A percentile compares a stretch with the other conserved stretches of the same genome.
Conservation (phyloP, 2,888 invertebrate species). For the Drosophila melanosoma region DNA sequence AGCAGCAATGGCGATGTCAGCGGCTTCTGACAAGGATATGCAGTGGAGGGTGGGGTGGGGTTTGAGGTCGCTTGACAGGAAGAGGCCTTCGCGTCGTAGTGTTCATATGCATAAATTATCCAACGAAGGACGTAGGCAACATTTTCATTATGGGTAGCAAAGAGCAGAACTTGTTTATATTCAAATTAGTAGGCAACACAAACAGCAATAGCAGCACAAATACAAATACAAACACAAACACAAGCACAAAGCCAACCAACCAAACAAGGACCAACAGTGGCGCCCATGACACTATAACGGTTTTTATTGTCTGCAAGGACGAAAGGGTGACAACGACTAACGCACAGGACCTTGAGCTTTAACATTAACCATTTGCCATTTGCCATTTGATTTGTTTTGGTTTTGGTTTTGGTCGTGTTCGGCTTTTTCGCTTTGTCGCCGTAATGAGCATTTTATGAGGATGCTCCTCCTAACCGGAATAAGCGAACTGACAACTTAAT, state of each 20-base stretch:
- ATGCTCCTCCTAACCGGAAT: slow-evolving; percentile 46
- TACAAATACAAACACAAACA: slow-evolving; percentile 11
- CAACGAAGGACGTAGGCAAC: slow-evolving; percentile 59
- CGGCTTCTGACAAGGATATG: slow-evolving; percentile 19
- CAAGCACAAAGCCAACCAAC: slow-evolving; percentile 18
- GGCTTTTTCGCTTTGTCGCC: slow-evolving; percentile 49
- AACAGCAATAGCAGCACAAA: slow-evolving; percentile 33
- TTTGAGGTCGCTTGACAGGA: slow-evolving; percentile 19
- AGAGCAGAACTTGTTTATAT: slow-evolving; percentile 78
- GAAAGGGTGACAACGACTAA: slow-evolving; percentile 53
- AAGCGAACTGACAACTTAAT: slow-evolving; percentile 73
- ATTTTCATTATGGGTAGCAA: slow-evolving; percentile 70
- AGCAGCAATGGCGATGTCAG: slow-evolving; percentile 44
- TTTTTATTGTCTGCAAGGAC: slow-evolving; percentile 57
- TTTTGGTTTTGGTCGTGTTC: slow-evolving; percentile 53
- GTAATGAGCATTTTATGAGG: slow-evolving; percentile 77
- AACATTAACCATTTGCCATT: slow-evolving; percentile 70
- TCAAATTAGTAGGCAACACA: slow-evolving; percentile 79
- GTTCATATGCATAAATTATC: slow-evolving; percentile 76
- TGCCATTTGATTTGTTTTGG: slow-evolving; percentile 75
- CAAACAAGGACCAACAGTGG: slow-evolving; percentile 20
- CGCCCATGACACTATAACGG: slow-evolving; percentile 35
- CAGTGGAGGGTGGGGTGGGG: slow-evolving; percentile 11
- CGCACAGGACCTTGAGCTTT: slow-evolving; percentile 64
- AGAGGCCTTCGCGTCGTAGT: slow-evolving; percentile 21